A percentile compares a stretch with the other conserved stretches of the same genome.
phyloP scores from a whole-genome alignment of 1,140 invertebrate genomes.

The Drosophila neocordata region DNA sequence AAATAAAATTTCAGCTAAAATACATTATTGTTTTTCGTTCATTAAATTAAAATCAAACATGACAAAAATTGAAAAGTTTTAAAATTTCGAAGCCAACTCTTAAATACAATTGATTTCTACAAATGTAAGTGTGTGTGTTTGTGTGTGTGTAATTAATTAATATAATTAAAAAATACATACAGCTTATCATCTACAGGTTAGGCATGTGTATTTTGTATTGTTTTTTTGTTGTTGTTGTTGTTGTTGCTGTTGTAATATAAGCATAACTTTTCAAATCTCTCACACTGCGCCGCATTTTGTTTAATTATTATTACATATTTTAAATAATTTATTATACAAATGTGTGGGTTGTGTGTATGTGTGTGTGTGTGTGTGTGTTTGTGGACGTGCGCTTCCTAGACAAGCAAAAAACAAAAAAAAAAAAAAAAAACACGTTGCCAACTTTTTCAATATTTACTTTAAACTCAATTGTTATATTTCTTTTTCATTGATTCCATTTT shows the following conservation, averaged over 20 bases:
- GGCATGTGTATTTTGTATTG: slow-evolving; percentile 15
- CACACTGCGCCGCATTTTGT: slow-evolving; percentile 21
- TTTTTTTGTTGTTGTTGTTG: background rate
- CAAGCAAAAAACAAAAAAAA: slow-evolving; percentile 7
- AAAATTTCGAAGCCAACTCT: slow-evolving; percentile 1
- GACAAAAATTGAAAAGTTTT: slow-evolving; percentile 12
- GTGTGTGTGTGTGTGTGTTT: slow-evolving; percentile 20
- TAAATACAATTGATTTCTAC: slow-evolving; percentile 11
- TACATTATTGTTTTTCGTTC: slow-evolving; percentile 5
- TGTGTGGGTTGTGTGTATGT: slow-evolving; percentile 36
- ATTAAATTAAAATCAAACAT: slow-evolving; percentile 1
- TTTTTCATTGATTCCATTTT: slow-evolving; percentile 5
- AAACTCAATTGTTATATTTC: slow-evolving; percentile 4
- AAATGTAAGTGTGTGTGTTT: slow-evolving; percentile 33
- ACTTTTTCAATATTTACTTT: slow-evolving; percentile 1
- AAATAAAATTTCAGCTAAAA: slow-evolving; percentile 8
- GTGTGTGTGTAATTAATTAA: slow-evolving; percentile 60
- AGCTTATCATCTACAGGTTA: slow-evolving; percentile 57
- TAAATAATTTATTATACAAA: slow-evolving; percentile 52
- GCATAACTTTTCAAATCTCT: slow-evolving; percentile 39
- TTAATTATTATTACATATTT: slow-evolving; percentile 40
- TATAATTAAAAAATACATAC: slow-evolving; percentile 74
- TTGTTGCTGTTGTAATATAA: background rate
- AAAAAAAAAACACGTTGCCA: background rate
- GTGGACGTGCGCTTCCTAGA: background rate